A percentile compares a stretch with the other conserved stretches of the same genome.
Evolutionary conservation across 1,140 invertebrate genomes (phyloP).

Genomic region (Notospermus geniculatus): DNA sequence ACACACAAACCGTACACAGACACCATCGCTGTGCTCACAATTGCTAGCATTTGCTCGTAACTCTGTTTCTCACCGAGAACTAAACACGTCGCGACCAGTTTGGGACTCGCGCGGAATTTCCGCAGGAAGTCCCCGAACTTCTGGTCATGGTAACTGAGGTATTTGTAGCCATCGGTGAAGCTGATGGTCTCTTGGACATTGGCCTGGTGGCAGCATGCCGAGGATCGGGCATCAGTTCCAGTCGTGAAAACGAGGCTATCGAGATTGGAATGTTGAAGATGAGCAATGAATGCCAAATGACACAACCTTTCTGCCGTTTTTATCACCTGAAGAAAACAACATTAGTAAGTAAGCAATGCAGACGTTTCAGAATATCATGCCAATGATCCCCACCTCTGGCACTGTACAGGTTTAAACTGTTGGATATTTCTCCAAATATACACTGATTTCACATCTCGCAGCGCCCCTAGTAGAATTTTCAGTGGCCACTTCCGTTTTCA

Average conservation of each 20-base stretch:
- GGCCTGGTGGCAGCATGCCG: conserved; percentile 66
- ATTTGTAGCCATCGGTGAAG: conserved; percentile 86
- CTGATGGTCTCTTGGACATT: conserved; percentile 74
- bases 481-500: too few relatives aligned
- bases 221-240: conserved; percentile 54
- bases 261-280: conserved; percentile 81
- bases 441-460: too few relatives aligned
- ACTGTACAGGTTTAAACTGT: too few relatives aligned
- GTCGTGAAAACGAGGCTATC: conserved; percentile 74
- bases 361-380: too few relatives aligned
- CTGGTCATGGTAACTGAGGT: conserved; percentile 66
- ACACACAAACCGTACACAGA: conserved; percentile 82
- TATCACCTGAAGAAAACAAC: conserved; percentile 57
- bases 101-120: conserved; percentile 74
- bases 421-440: too few relatives aligned
- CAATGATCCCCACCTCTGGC: too few relatives aligned
- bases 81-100: conserved; percentile 76
- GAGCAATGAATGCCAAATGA: conserved; percentile 83
- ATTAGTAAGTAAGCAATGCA: too few relatives aligned
- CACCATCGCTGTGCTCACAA: conserved; percentile 66
- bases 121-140: conserved; percentile 75
- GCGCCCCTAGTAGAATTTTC: too few relatives aligned
- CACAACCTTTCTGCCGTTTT: conserved; percentile 65
- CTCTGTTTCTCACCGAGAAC: conserved; percentile 70
- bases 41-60: conserved; percentile 50